Conservation (phyloP, 2,888 invertebrate genomes). For the Polydrusus pterygomalis region DNA sequence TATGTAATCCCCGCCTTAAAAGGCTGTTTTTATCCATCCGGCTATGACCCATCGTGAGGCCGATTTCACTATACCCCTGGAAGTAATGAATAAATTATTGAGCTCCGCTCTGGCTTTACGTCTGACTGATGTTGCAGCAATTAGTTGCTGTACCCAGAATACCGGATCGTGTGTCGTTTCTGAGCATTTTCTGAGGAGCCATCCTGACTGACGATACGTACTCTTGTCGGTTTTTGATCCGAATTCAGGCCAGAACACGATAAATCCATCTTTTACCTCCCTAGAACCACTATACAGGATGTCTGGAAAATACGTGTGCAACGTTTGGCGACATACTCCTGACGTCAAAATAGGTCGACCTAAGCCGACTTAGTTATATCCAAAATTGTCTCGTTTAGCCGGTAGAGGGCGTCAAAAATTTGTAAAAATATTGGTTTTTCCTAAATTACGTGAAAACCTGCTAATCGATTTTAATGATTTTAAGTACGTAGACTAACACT, state of each 20-base stretch:
- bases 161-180: constrained; percentile 44
- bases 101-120: constrained; percentile 16
- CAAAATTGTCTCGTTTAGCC: too few relatives aligned
- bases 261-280: constrained; percentile 4
- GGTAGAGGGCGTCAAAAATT: too few relatives aligned
- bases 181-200: constrained; percentile 19
- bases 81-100: constrained; percentile 44
- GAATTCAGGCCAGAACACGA: constrained; percentile 59
- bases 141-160: constrained; percentile 38
- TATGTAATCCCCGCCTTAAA: constrained; percentile 12
- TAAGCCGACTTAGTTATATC: too few relatives aligned
- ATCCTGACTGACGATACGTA: constrained; percentile 43
- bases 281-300: constrained; percentile 5
- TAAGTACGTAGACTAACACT: too few relatives aligned
- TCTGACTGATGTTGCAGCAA: constrained; percentile 25
- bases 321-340: too few relatives aligned
- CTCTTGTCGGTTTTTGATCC: constrained; percentile 59
- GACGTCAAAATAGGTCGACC: too few relatives aligned
- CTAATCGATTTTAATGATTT: too few relatives aligned
- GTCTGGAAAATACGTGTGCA: too few relatives aligned
- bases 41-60: constrained; percentile 45
- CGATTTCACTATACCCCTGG: constrained; percentile 25
- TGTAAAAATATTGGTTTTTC: too few relatives aligned
- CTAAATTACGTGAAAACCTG: too few relatives aligned
- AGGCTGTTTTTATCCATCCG: constrained; percentile 41